phyloP scores from a whole-genome alignment of 2,888 invertebrate genomes.

The Lathronympha strigana region DNA sequence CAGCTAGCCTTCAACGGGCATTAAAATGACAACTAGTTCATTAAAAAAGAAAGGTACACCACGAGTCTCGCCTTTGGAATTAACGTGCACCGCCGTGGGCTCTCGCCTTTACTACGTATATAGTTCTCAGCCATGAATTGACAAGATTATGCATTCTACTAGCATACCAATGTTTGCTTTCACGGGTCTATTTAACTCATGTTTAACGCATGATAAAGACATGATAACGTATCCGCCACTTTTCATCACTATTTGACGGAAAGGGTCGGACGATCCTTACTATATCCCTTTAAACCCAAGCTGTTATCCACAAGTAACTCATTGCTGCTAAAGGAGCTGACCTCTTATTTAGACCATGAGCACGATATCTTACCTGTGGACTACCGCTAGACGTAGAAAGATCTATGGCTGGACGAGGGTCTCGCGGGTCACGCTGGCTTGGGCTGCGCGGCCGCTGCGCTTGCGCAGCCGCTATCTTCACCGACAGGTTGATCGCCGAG shows the following conservation, averaged over 20 bases:
- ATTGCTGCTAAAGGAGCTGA: constrained; percentile 7
- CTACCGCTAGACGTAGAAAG: constrained; percentile 94
- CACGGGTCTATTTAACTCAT: too few species aligned
- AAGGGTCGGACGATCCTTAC: not conserved
- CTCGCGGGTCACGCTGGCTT: constrained; percentile 90
- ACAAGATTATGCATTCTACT: not conserved
- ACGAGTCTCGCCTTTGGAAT: not conserved
- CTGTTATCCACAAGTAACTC: not conserved
- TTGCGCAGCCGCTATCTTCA: constrained; percentile 91
- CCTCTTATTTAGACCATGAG: constrained; percentile 17
- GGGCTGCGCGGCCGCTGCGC: constrained; percentile 89
- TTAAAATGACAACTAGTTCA: not conserved
- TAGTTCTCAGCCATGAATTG: not conserved
- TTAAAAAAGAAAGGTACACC: not conserved
- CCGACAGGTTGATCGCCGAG: constrained; percentile 92
- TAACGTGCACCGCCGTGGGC: not conserved
- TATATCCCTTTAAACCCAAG: not conserved
- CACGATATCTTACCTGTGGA: constrained; percentile 88
- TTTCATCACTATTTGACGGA: not conserved
- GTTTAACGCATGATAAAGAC: not conserved
- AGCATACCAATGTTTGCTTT: too few species aligned
- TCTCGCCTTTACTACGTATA: not conserved
- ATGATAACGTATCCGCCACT: not conserved
- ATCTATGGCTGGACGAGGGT: constrained; percentile 93
- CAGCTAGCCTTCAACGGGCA: not conserved